Conservation (phyloP, 2,888 invertebrate species). For the Agrotis segetum region DNA sequence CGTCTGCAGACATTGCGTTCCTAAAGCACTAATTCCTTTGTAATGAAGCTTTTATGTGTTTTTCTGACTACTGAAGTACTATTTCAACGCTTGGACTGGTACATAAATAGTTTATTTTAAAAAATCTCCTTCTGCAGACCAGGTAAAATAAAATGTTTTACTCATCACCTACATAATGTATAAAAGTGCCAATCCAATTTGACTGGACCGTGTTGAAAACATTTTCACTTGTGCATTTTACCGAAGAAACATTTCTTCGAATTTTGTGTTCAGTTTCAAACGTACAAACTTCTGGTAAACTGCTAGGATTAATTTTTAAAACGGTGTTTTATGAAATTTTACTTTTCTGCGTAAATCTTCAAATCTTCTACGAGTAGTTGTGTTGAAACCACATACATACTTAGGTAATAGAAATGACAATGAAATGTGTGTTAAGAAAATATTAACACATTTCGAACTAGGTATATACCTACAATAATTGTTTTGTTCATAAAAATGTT, state of each 20-base stretch:
- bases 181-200: neutral
- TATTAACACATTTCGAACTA: too few species aligned
- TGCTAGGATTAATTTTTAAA: conserved; percentile 1
- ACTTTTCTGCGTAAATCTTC: neutral
- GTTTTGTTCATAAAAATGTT: conserved; percentile 1
- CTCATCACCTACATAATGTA: neutral
- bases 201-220: neutral
- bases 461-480: too few species aligned
- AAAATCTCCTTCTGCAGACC: neutral
- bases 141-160: neutral
- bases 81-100: too few species aligned
- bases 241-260: conserved; percentile 5
- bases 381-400: neutral
- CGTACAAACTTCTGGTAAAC: conserved; percentile 5
- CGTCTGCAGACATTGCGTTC: too few species aligned
- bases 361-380: neutral
- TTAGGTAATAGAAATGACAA: neutral
- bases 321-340: conserved; percentile 1
- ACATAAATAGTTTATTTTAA: neutral
- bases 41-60: too few species aligned
- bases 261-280: conserved; percentile 13
- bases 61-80: too few species aligned
- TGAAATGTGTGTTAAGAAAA: neutral
- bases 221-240: conserved; percentile 8
- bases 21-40: too few species aligned